Conservation (phyloP, 2,888 invertebrate species). For the Zeuzera pyrina region DNA sequence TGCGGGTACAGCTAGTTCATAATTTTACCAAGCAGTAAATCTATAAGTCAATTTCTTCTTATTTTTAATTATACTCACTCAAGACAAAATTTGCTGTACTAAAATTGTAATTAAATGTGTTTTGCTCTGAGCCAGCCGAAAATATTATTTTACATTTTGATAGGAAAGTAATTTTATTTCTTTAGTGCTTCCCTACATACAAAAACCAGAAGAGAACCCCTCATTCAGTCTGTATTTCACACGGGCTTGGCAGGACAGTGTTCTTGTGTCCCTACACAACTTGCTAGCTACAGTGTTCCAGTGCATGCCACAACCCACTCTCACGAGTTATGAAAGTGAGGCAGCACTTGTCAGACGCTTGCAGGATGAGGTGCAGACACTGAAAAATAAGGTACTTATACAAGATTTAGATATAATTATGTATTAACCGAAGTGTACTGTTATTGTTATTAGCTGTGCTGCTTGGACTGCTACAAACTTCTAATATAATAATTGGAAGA, state of each 20-base stretch:
- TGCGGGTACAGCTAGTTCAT: too few species aligned
- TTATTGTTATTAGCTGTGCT: too few species aligned
- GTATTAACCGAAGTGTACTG: constrained; percentile 7
- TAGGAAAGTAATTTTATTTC: constrained; percentile 18
- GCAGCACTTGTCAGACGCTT: constrained; percentile 83
- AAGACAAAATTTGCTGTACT: too few species aligned
- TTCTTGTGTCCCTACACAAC: constrained; percentile 91
- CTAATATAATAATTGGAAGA: too few species aligned
- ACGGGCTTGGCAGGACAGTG: constrained; percentile 95
- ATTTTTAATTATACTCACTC: too few species aligned
- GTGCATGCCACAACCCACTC: constrained; percentile 89
- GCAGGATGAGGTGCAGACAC: constrained; percentile 86
- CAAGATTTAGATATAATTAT: constrained; percentile 8
- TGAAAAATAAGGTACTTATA: constrained; percentile 70
- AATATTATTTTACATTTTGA: too few species aligned
- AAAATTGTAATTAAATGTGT: too few species aligned
- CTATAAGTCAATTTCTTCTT: too few species aligned
- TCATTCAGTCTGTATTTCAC: constrained; percentile 91
- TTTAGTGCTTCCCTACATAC: constrained; percentile 91
- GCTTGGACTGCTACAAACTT: too few species aligned
- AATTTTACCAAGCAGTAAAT: too few species aligned
- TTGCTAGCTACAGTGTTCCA: constrained; percentile 91
- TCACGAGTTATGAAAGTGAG: constrained; percentile 90
- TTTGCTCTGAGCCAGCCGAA: too few species aligned
- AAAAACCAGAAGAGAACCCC: constrained; percentile 92